Evolutionary conservation across 2,113 vertebrate genomes (phyloP), one percentile per base, ranked within the genome.

Genomic region (human (Homo sapiens)): DNA sequence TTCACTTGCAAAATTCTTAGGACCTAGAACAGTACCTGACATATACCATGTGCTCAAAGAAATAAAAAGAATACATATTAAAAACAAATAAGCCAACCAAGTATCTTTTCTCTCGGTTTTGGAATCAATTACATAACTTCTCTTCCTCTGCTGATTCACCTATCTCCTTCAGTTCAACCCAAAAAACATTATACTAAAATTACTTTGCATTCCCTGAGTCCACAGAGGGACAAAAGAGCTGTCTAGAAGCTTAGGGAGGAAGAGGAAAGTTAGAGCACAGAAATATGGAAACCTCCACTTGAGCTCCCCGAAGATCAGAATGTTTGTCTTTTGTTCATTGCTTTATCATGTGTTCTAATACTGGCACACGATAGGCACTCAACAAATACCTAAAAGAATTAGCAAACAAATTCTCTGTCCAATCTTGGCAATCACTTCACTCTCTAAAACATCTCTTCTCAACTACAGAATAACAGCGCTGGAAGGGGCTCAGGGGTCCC

Each of bases 121-220:
- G 23, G 92, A 92, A 55, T 89, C 75, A 91, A 81, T 89, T 82
- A 86, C 4, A 2, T 80, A 96, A 96, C 57, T 40, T 40, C 81
- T 78, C 83, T 73, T 22, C 48, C 59, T 50, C 38, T 68, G 70
- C 59, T 87, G 87, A 96, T 48, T 97, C 91, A 97, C 45, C 88
- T 70, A 66, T 48, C 64, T 88, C 70, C 90, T 92, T 88, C 64
- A 12, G 30, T 35, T 80, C 72, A 13, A 72, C 87, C 92, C 90
- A 93, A 93, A 92, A 92, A 64, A 96, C 52, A 96, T 18, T 64
- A 70, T 50, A 59, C 45, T 66, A 68, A 97, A 96, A 80, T 91
- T 86, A 91, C 68, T 91, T 38, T 79, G 57, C 43, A 87, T 32
- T 90, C 45, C 52, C 76, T 0, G 1, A 94, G 86, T 55, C 87